Percentiles rank a stretch among this genome's conserved stretches.
phyloP scores from a whole-genome alignment of 2,888 invertebrate species.

The Chironomus riparius region DNA sequence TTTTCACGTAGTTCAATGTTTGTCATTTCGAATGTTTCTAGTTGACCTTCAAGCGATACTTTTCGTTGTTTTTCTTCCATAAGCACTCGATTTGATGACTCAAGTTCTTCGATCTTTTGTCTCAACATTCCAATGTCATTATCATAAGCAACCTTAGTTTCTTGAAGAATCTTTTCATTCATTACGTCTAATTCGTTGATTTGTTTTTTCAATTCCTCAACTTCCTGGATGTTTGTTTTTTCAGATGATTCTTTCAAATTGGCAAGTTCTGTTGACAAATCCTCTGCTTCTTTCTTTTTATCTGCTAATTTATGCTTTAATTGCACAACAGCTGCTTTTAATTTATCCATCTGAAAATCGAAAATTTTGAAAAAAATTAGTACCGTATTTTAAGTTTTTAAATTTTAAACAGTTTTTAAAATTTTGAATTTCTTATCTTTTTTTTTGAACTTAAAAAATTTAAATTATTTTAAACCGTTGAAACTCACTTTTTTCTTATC shows the following conservation, averaged over 20 bases:
- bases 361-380: background rate
- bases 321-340: conserved; percentile 8
- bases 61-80: conserved; percentile 28
- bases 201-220: conserved; percentile 24
- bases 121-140: conserved; percentile 28
- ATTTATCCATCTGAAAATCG: conserved; percentile 1
- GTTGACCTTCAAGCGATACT: conserved; percentile 20
- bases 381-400: background rate
- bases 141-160: conserved; percentile 18
- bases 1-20: conserved; percentile 54
- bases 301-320: conserved; percentile 28
- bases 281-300: conserved; percentile 35
- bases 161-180: background rate
- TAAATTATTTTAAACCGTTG: too few relatives aligned
- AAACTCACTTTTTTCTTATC: conserved; percentile 13
- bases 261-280: conserved; percentile 30
- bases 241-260: conserved; percentile 29
- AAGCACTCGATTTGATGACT: conserved; percentile 28
- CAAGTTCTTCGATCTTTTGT: conserved; percentile 25
- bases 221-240: background rate
- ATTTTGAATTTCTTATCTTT: too few relatives aligned
- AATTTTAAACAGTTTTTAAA: background rate
- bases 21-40: conserved; percentile 59
- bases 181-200: conserved; percentile 1
- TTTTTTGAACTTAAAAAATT: too few relatives aligned